Percentiles rank a stretch among this genome's conserved stretches.
Conservation (phyloP, 2,888 invertebrate species). For the Lottia gigantea region DNA sequence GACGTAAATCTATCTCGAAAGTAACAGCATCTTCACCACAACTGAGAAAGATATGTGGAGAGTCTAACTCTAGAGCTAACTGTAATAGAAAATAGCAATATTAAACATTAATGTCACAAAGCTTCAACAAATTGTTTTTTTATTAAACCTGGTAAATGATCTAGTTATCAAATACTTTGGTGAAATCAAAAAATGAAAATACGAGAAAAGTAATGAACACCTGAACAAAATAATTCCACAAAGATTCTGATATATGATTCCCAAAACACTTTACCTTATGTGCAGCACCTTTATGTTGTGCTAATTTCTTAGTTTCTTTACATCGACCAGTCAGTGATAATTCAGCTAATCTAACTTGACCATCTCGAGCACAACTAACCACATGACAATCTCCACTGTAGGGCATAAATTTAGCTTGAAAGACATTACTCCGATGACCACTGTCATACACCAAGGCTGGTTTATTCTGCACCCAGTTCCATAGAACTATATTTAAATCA, state of each 20-base stretch:
- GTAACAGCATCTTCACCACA: slow-evolving; percentile 90
- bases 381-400: slow-evolving; percentile 83
- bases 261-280: slow-evolving; percentile 77
- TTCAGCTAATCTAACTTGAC: slow-evolving; percentile 79
- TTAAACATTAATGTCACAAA: neutral
- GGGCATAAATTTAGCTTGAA: slow-evolving; percentile 89
- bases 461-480: slow-evolving; percentile 88
- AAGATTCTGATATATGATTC: too few relatives aligned
- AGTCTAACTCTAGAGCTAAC: slow-evolving; percentile 80
- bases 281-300: slow-evolving; percentile 81
- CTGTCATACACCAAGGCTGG: slow-evolving; percentile 78
- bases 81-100: slow-evolving; percentile 37
- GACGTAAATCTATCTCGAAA: slow-evolving; percentile 84
- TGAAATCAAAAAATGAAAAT: too few relatives aligned
- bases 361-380: slow-evolving; percentile 89
- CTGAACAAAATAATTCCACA: too few relatives aligned
- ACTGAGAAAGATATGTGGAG: slow-evolving; percentile 81
- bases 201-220: too few relatives aligned
- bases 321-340: slow-evolving; percentile 70
- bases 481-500: slow-evolving; percentile 85
- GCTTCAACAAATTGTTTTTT: too few relatives aligned
- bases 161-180: too few relatives aligned
- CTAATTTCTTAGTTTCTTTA: slow-evolving; percentile 75
- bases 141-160: neutral
- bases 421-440: slow-evolving; percentile 88